phyloP scores from a whole-genome alignment of 2,797 vertebrate genomes.

The Tapera naevia region DNA sequence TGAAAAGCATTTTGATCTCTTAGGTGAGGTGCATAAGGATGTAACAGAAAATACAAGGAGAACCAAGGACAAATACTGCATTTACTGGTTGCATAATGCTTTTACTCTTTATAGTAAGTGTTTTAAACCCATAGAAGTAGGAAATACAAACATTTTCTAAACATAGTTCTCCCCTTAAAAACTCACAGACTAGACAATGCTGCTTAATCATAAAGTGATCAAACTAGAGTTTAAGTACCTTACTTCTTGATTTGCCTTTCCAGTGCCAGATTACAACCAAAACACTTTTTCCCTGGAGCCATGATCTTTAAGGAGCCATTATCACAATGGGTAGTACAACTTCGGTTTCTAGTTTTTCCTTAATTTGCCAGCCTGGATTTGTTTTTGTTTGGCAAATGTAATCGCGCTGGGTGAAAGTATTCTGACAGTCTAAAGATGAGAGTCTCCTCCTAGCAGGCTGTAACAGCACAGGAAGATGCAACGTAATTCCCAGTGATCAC shows the following conservation, averaged over 20 bases:
- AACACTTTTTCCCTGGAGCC: not conserved
- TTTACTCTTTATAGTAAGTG: not conserved
- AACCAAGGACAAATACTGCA: not conserved
- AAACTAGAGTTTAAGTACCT: not conserved
- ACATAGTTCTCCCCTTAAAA: not conserved
- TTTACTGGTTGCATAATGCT: not conserved
- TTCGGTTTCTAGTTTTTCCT: not conserved
- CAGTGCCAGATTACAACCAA: not conserved
- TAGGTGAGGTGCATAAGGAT: not conserved
- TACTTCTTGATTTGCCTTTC: not conserved
- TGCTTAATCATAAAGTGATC: not conserved
- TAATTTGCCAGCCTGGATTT: not conserved
- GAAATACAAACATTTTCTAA: not conserved
- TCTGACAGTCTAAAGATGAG: not conserved
- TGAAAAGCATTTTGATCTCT: not conserved
- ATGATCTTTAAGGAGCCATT: not conserved
- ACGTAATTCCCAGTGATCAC: not conserved
- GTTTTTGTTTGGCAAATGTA: not conserved
- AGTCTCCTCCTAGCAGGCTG: not conserved
- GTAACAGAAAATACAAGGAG: not conserved
- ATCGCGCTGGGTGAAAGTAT: not conserved
- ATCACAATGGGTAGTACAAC: not conserved
- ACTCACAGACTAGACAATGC: not conserved
- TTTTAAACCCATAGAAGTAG: not conserved
- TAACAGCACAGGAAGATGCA: not conserved